Evolutionary conservation across 2,113 vertebrate genomes (phyloP).

Genomic region (Paracanthobrama guichenoti): DNA sequence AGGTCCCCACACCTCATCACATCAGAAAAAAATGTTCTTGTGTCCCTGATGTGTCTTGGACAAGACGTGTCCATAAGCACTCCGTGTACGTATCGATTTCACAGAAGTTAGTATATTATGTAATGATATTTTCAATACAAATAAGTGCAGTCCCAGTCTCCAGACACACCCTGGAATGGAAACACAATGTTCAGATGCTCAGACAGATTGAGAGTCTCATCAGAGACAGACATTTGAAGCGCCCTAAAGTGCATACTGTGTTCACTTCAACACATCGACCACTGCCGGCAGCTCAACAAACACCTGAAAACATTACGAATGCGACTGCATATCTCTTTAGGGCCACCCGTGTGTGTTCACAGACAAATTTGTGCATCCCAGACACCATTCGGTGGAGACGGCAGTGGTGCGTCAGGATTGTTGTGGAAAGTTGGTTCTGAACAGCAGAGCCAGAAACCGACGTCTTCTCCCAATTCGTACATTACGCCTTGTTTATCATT

Average conservation of each 20-base stretch:
- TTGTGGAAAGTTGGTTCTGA: constrained; percentile 4
- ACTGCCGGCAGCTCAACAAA: neutral
- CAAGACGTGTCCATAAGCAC: neutral
- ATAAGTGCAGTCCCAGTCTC: neutral
- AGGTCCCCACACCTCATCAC: neutral
- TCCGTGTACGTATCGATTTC: neutral
- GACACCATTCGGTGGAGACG: constrained; percentile 2
- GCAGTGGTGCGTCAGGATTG: neutral
- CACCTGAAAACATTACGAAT: constrained; percentile 21
- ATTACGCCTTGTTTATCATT: constrained; percentile 63
- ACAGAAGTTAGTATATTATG: constrained; percentile 1
- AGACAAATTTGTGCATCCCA: constrained; percentile 7
- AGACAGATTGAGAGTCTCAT: neutral
- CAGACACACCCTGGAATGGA: constrained; percentile 23
- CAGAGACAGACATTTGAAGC: neutral
- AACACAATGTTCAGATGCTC: constrained; percentile 16
- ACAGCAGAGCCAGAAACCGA: constrained; percentile 3
- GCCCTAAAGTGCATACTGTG: neutral
- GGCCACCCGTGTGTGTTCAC: neutral
- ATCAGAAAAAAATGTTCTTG: neutral
- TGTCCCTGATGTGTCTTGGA: neutral
- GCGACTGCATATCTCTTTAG: neutral
- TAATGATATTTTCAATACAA: neutral
- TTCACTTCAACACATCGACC: neutral
- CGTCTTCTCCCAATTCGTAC: constrained; percentile 51